Percentiles rank a stretch among this genome's conserved stretches.
phyloP scores from a whole-genome alignment of 2,797 vertebrate genomes.

The Tamandua tetradactyla region DNA sequence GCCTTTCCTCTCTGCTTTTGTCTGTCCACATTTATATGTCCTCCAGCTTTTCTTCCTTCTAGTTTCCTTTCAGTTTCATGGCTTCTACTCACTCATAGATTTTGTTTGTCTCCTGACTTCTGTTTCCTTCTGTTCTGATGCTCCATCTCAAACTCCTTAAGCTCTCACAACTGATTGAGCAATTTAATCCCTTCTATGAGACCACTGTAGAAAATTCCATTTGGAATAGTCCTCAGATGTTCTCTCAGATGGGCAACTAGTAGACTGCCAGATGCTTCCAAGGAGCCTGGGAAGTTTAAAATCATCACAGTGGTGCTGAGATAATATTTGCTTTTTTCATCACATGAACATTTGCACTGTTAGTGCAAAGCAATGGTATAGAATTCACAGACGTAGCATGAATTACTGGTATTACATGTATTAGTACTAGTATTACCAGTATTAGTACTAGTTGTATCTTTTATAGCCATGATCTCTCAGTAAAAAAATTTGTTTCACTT shows the following conservation, averaged over 20 bases:
- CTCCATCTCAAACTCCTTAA: background rate
- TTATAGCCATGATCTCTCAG: background rate
- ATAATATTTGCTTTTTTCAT: background rate
- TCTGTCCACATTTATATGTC: background rate
- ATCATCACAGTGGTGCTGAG: background rate
- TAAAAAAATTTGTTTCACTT: background rate
- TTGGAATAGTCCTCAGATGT: background rate
- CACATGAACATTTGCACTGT: background rate
- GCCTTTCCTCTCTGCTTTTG: background rate
- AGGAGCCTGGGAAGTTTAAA: background rate
- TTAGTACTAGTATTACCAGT: too few relatives aligned
- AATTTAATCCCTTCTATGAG: background rate
- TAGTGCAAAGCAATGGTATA: background rate
- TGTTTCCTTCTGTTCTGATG: background rate
- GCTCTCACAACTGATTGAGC: background rate
- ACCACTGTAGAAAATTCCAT: background rate
- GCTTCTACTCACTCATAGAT: background rate
- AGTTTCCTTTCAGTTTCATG: background rate
- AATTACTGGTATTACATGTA: too few relatives aligned
- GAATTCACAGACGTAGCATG: background rate
- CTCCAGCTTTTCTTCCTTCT: background rate
- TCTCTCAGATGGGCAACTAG: background rate
- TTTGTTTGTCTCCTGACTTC: background rate
- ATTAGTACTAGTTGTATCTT: too few relatives aligned
- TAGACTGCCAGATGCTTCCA: background rate